Evolutionary conservation across 2,888 invertebrate genomes (phyloP).

Genomic region (Microchrysa polita): DNA sequence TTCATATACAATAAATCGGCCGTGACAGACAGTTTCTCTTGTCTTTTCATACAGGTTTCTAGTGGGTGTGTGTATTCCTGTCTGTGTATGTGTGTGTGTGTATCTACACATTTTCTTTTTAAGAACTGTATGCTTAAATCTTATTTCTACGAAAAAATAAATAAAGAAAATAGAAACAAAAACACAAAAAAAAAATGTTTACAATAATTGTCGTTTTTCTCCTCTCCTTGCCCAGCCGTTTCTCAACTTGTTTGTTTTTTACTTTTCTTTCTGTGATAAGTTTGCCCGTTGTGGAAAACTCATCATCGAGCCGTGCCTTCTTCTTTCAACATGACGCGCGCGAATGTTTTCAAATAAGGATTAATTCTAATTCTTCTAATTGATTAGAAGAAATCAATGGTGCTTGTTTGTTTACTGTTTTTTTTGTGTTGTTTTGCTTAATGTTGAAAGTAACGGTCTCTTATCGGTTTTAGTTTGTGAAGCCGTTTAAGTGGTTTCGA

Average conservation of each 20-base stretch:
- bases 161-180: background rate
- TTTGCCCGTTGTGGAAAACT: no score
- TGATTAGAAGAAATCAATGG: background rate
- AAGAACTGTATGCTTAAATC: background rate
- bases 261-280: background rate
- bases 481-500: background rate
- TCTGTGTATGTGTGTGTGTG: no score
- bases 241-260: background rate
- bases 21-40: no score
- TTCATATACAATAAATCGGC: no score
- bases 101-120: background rate
- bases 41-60: no score
- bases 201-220: background rate
- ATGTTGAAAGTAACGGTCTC: background rate
- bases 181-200: background rate
- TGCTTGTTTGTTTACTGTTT: no score
- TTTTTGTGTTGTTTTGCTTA: no score
- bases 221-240: background rate
- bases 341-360: background rate
- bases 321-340: background rate
- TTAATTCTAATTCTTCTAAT: no score
- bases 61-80: no score
- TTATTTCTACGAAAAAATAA: constrained; percentile 14
- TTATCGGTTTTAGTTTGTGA: background rate
- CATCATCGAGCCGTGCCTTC: no score